Evolutionary conservation across 1,140 invertebrate genomes (phyloP), one percentile per base, ranked within the genome.

Genomic region (Idris sp.): DNA sequence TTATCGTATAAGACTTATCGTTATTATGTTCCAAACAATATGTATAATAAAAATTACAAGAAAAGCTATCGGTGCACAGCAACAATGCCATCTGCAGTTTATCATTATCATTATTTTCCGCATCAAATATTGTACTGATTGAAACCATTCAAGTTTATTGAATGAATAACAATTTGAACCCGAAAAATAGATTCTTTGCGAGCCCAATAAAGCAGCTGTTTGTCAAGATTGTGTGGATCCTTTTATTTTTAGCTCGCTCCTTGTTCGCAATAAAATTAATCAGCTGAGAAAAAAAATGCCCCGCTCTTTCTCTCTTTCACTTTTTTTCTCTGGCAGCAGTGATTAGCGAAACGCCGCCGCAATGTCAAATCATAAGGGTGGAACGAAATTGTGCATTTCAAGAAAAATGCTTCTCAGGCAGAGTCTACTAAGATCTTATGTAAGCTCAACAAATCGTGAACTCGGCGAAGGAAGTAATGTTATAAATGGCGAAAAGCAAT

Each of bases 391-490:
- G 49, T 44, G 59, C 62, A 67, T 68, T 15, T 26, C 2, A 15
- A 67, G 49, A 75, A 68, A 59, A 64, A 62, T 59, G 64, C 36
- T 53, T 19, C 48, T 30, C 15, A 36, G 53, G 30, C 56, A 51
- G 31, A 56, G 59, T 64, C 51, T 44, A 53, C 58, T 46, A 46
- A 62, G 58, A 41, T 64, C 25, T 62, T 51, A 46, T 41, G 56
- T 75, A 69, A 75, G 58, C 64, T 53, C 64, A 68, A 64, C 51
- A 75, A 69, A 69, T 69, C 51, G 58, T 44, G 41, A 75, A 46
- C 48, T 28, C 51, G 33, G 30, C 36, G 26, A 14, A 49, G 28
- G 38, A 69, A 62, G 64, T 69, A 75, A 75, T 64, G 72, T 69
- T 68, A 64, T 59, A 75, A 75, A 69, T 68, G 64, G 56, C 30